Base-by-base conservation (phyloP, 2,888 invertebrate genomes). In the Plemyria rubiginata region DNA sequence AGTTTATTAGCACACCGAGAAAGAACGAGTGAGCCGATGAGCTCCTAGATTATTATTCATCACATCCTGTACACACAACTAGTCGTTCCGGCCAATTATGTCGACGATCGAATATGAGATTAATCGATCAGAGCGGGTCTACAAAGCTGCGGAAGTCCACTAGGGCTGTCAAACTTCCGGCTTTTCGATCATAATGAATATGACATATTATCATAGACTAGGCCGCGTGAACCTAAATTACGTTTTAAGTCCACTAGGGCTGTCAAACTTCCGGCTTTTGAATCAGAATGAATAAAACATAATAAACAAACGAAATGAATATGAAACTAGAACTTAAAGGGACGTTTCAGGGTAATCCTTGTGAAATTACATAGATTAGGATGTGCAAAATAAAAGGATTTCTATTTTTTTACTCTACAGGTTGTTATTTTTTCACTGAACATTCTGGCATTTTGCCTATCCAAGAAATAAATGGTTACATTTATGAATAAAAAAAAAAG, bases 31-130 rank as follows among this genome's bases (percentile, higher is more conserved):
- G 13, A 28, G 13, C 15, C 5, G n/a, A 7, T 7, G 13, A 36
- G 9, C 15, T 22, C 4, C 46, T 53, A 41, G 48, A 43, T 60
- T 45, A 43, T 60, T 45, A 48, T 48, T 13, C 45, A 7, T 59
- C 57, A 55, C 62, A 62, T 60, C 66, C 68, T 65, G 66, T 50
- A 49, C 61, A 55, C 46, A 55, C 60, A 63, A 61, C 22, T 53
- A 12, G 48, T 49, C 49, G 62, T 60, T 66, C 64, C 66, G 58
- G 58, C 54, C 62, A 68, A 69, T 66, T 59, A 66, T 63, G 62
- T 60, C 66, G 60, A 45, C 69, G 57, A 74, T 73, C 72, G 71
- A 78, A 75, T 75, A 76, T 72, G 72, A 76, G 67, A 74, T 75
- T 74, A 76, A 74, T 74, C 72, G 75, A 68, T 70, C 62, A 67